These are phyloP conservation scores for Heteromyza rotundicornis DNA, from an alignment of 2,888 invertebrate species.

Conservation along the genomic window DNA sequence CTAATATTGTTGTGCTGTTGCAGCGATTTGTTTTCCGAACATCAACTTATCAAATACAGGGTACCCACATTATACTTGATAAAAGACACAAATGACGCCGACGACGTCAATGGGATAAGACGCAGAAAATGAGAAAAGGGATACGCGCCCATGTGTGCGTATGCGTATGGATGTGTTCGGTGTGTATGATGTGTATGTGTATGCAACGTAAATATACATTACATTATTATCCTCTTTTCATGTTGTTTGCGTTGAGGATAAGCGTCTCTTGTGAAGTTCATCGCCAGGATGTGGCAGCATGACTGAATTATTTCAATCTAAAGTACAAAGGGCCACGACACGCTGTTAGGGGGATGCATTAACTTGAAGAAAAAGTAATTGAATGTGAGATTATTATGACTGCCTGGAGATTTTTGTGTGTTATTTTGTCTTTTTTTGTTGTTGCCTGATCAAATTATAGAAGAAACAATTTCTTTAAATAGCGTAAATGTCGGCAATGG, in stretches of 20 bases:
- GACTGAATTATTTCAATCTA: slow-evolving; percentile 8
- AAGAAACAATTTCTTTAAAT: no score
- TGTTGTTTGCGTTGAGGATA: slow-evolving; percentile 9
- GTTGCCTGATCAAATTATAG: no score
- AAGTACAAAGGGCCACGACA: no score
- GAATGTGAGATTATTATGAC: no score
- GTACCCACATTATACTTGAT: slow-evolving; percentile 7
- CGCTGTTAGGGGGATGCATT: no score
- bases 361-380: no score
- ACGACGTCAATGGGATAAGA: not conserved
- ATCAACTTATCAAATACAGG: not conserved
- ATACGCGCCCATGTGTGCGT: not conserved
- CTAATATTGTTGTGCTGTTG: slow-evolving; percentile 1
- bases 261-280: slow-evolving; percentile 13
- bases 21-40: not conserved
- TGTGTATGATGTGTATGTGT: not conserved
- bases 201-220: slow-evolving; percentile 7
- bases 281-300: slow-evolving; percentile 1
- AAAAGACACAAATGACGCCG: not conserved
- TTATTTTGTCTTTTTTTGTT: no score
- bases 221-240: slow-evolving; percentile 18
- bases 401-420: no score
- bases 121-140: not conserved
- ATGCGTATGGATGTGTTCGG: not conserved
- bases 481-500: no score